phyloP scores from a whole-genome alignment of 2,113 vertebrate species.

The Heterotilapia buettikoferi region DNA sequence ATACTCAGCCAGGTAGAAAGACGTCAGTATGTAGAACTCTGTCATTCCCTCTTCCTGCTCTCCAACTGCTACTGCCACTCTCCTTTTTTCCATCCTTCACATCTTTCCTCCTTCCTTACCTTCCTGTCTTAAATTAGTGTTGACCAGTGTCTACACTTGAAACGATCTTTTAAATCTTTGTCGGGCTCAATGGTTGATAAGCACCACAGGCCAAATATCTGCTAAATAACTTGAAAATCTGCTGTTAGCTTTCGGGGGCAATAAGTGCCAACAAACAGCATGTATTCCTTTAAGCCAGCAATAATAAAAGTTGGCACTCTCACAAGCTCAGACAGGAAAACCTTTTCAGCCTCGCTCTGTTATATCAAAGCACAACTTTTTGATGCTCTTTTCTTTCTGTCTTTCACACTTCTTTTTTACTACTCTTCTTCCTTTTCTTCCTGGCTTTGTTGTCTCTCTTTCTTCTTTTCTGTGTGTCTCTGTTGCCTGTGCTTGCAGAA shows the following conservation, averaged over 20 bases:
- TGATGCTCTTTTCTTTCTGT: conserved; percentile 25
- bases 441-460: conserved; percentile 16
- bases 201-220: background rate
- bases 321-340: background rate
- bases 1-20: conserved; percentile 95
- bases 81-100: background rate
- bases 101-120: background rate
- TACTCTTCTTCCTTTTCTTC: conserved; percentile 36
- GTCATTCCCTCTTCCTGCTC: conserved; percentile 37
- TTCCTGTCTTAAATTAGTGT: background rate
- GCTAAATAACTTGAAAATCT: background rate
- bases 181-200: background rate
- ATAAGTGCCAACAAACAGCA: background rate
- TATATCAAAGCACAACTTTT: conserved; percentile 20
- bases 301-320: background rate
- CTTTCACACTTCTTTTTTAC: conserved; percentile 21
- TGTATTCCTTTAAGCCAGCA: background rate
- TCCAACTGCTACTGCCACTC: background rate
- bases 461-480: conserved; percentile 65
- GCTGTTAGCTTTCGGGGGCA: background rate
- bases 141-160: background rate
- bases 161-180: background rate
- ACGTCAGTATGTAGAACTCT: conserved; percentile 76
- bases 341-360: background rate
- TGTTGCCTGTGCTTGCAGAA: conserved; percentile 82